phyloP scores from a whole-genome alignment of 2,113 vertebrate species.

The Xerus inauris region DNA sequence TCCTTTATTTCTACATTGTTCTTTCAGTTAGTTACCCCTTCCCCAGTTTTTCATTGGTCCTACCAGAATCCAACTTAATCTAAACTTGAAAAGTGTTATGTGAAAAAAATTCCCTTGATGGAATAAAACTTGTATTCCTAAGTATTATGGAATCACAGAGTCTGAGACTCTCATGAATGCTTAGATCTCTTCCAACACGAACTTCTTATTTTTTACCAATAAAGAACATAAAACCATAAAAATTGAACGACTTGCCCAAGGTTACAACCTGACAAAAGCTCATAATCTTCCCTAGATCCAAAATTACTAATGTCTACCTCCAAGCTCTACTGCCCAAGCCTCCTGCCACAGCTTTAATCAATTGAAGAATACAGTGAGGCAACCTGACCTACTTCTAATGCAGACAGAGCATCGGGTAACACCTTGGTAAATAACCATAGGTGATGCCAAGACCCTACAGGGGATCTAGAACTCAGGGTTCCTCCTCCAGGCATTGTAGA shows the following conservation, averaged over 20 bases:
- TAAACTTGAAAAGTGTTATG: background rate
- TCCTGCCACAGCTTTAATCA: background rate
- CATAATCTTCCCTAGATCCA: background rate
- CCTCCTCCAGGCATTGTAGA: background rate
- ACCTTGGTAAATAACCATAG: background rate
- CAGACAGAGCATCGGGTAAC: background rate
- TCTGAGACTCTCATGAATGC: background rate
- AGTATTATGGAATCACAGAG: background rate
- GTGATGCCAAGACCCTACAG: background rate
- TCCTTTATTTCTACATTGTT: background rate
- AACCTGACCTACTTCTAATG: background rate
- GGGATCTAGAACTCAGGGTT: too few relatives aligned
- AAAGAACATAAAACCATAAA: background rate
- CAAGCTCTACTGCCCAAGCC: background rate
- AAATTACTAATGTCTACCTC: background rate
- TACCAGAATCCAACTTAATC: background rate
- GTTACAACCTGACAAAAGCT: background rate
- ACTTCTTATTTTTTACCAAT: slow-evolving; percentile 21
- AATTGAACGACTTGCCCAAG: background rate
- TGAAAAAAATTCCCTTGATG: background rate
- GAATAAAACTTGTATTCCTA: background rate
- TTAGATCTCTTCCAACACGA: background rate
- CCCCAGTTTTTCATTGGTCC: too few relatives aligned
- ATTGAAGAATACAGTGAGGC: background rate
- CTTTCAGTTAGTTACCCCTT: background rate